phyloP scores from a whole-genome alignment of 2,888 invertebrate species.

The Pinctada fucata region DNA sequence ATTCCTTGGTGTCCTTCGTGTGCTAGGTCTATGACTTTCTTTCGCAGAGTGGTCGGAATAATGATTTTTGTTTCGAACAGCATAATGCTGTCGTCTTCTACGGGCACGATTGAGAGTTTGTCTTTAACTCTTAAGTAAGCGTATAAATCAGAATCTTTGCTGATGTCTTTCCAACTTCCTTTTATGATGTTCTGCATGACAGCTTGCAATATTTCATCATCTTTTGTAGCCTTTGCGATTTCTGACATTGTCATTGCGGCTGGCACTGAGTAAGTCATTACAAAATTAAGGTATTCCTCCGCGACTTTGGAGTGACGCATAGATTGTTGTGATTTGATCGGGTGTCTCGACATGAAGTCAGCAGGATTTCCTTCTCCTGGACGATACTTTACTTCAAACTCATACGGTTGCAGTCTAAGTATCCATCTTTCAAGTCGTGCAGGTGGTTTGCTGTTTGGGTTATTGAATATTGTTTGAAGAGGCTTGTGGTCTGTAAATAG shows the following conservation, averaged over 20 bases:
- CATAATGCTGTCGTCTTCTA: neutral
- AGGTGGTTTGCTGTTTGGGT: conserved; percentile 45
- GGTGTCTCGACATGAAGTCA: conserved; percentile 38
- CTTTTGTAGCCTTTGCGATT: conserved; percentile 21
- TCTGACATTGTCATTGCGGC: conserved; percentile 43
- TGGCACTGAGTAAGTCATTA: conserved; percentile 31
- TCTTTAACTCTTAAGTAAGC: neutral
- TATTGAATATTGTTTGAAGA: conserved; percentile 56
- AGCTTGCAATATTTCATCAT: conserved; percentile 13
- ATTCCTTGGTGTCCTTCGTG: no score
- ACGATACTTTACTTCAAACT: conserved; percentile 29
- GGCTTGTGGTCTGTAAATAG: conserved; percentile 63
- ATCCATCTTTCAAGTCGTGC: conserved; percentile 43
- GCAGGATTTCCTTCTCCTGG: conserved; percentile 16
- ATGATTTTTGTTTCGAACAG: conserved; percentile 30
- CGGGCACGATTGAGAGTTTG: neutral
- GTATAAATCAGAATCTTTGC: neutral
- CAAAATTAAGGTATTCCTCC: conserved; percentile 39
- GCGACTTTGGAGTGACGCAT: conserved; percentile 13
- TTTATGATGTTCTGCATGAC: conserved; percentile 6
- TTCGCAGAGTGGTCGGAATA: conserved; percentile 43
- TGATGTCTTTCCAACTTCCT: conserved; percentile 3
- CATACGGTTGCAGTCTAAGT: neutral
- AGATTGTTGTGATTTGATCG: conserved; percentile 32
- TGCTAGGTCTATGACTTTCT: conserved; percentile 3